Conservation (phyloP, 1,140 invertebrate species). For the Saccostrea cuccullata region DNA sequence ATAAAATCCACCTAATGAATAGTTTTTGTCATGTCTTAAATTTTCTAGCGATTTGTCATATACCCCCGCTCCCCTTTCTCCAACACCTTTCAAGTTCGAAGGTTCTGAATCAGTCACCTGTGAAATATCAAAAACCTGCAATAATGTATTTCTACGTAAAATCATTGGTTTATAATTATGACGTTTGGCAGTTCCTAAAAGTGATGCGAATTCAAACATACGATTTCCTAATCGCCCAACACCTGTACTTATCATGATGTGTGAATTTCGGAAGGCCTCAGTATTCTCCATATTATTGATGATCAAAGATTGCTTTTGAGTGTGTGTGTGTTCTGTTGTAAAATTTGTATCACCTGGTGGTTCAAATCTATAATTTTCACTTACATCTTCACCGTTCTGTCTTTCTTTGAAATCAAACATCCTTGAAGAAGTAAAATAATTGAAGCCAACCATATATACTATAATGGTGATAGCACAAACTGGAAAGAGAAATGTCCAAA, state of each 20-base stretch:
- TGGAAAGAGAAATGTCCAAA: background rate
- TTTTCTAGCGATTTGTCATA: constrained; percentile 53
- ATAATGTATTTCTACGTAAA: constrained; percentile 28
- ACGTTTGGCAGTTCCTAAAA: constrained; percentile 55
- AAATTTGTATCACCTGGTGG: background rate
- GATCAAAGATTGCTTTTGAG: too few relatives aligned
- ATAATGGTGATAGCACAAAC: background rate
- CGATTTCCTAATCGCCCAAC: constrained; percentile 64
- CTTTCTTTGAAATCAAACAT: background rate
- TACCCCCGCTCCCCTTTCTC: constrained; percentile 37
- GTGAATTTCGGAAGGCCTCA: constrained; percentile 33
- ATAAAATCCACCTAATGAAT: constrained; percentile 60
- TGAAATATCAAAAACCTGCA: constrained; percentile 51
- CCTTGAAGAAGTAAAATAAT: background rate
- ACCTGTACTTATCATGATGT: constrained; percentile 50
- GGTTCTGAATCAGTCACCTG: background rate
- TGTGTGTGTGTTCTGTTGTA: background rate
- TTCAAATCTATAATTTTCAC: background rate
- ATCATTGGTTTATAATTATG: constrained; percentile 57
- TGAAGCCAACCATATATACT: background rate
- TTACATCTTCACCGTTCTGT: background rate
- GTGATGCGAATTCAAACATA: constrained; percentile 66
- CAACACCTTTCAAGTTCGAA: constrained; percentile 33
- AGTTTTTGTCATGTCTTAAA: constrained; percentile 54
- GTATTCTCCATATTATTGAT: background rate